Percentiles rank a stretch among this genome's conserved stretches.
Conservation (phyloP, 2,888 invertebrate genomes). For the Adela reaumurella region DNA sequence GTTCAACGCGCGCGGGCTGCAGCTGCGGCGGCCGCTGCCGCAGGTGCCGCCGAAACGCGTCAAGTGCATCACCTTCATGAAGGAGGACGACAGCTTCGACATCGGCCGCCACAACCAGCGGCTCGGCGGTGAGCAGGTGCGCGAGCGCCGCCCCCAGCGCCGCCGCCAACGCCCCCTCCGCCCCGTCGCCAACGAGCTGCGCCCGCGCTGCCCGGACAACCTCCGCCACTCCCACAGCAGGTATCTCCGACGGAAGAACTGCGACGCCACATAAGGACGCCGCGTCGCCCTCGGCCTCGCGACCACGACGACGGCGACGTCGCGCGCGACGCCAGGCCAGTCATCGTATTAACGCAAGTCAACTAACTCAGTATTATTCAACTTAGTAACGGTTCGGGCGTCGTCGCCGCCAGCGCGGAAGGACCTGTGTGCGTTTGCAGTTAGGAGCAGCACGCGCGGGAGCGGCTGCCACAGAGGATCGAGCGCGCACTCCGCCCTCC, state of each 20-base stretch:
- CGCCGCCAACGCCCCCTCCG: constrained; percentile 37
- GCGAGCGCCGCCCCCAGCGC: constrained; percentile 24
- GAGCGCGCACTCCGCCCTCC: neutral
- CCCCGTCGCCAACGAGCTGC: constrained; percentile 29
- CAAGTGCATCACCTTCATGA: constrained; percentile 62
- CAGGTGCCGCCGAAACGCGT: constrained; percentile 37
- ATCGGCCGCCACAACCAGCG: constrained; percentile 59
- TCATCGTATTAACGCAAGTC: constrained; percentile 29
- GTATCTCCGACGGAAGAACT: constrained; percentile 43
- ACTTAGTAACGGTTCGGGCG: constrained; percentile 36
- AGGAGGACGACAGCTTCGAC: constrained; percentile 59
- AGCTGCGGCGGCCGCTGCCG: constrained; percentile 45
- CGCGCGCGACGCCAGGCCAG: neutral
- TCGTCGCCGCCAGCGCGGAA: neutral
- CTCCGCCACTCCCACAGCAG: constrained; percentile 46
- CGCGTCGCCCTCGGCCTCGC: constrained; percentile 14
- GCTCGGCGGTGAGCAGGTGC: constrained; percentile 46
- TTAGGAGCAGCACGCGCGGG: neutral
- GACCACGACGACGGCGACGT: too few relatives aligned
- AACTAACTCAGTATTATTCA: constrained; percentile 57
- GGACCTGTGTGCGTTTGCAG: neutral
- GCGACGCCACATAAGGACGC: constrained; percentile 44
- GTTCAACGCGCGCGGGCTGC: constrained; percentile 59
- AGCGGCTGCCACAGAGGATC: neutral
- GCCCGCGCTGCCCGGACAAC: constrained; percentile 32